Base-by-base conservation (phyloP, 2,888 invertebrate species). In the Heteromyza rotundicornis region DNA sequence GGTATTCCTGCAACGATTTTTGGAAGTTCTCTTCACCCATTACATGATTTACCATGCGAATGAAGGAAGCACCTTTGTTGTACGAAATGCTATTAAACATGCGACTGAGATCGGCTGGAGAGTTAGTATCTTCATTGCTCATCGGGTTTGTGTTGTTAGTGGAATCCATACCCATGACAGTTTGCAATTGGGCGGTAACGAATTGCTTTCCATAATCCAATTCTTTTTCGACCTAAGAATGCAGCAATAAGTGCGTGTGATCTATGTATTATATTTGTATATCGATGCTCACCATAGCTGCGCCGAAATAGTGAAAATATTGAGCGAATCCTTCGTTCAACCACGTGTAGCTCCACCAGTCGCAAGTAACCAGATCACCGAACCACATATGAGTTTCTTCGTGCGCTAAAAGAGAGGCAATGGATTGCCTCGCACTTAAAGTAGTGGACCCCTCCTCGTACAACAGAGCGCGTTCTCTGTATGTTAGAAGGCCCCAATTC, bases 401-500 rank as follows among this genome's bases (percentile, higher is more conserved):
- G 50, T 82, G 83, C 14, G 82, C 73, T 3, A 82, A 74, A 5
- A 89, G 87, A 71, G 85, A 85, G 20, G 89, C 89, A 7, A 90
- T 87, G 40, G 86, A 77, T 70, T 89, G 87, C 73, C 89, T 87
- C 53, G 86, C 87, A 5, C 85, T 69, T 53, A 87, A 84, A 0
- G 89, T 87, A 0, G 89, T 88, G 24, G 86, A 82, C 1, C 84
- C 78, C 44, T 85, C 85, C 56, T 91, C 89, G 65, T 87, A 91
- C 2, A 93, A 80, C 64, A 92, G 81, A 0, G 87, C 86, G 0
- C 89, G 87, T 77, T 93, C 92, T 59, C 90, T 88, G 83, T 91
- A 95, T 2, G 92, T 94, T 7, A 94, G 86, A 22, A 95, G 84
- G 5, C 95, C 95, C 94, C 95, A 95, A 79, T 96, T 95, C 78